Conservation (phyloP, 2,797 vertebrate genomes). For the Hybognathus amarus region DNA sequence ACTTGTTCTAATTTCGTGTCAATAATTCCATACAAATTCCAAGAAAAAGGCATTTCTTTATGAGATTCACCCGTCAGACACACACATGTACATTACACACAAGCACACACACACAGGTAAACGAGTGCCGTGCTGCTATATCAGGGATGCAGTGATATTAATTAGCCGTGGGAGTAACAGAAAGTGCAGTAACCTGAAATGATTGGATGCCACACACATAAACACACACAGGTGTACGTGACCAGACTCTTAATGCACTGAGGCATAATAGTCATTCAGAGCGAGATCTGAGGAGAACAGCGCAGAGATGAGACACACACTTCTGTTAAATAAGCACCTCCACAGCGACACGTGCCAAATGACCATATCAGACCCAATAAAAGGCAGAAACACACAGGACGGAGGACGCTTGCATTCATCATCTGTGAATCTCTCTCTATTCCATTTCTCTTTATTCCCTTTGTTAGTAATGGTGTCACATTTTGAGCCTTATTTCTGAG, state of each 20-base stretch:
- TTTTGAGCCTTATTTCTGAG: conserved; percentile 63
- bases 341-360: neutral
- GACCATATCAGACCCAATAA: neutral
- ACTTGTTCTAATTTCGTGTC: neutral
- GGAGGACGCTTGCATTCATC: conserved; percentile 9
- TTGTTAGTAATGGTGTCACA: conserved; percentile 60
- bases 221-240: conserved; percentile 68
- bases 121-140: neutral
- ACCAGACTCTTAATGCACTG: conserved; percentile 75
- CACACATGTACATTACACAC: neutral
- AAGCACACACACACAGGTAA: neutral
- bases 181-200: conserved; percentile 30
- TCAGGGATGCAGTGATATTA: conserved; percentile 20
- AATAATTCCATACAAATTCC: neutral
- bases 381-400: neutral
- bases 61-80: neutral
- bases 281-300: conserved; percentile 25
- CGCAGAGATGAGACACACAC: conserved; percentile 11
- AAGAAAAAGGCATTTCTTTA: neutral
- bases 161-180: conserved; percentile 34
- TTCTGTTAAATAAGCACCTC: conserved; percentile 23
- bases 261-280: conserved; percentile 79
- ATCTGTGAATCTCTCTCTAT: neutral
- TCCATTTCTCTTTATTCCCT: conserved; percentile 21
- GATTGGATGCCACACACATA: conserved; percentile 31